phyloP scores from a whole-genome alignment of 2,797 vertebrate genomes.

The Tenualosa ilisha region DNA sequence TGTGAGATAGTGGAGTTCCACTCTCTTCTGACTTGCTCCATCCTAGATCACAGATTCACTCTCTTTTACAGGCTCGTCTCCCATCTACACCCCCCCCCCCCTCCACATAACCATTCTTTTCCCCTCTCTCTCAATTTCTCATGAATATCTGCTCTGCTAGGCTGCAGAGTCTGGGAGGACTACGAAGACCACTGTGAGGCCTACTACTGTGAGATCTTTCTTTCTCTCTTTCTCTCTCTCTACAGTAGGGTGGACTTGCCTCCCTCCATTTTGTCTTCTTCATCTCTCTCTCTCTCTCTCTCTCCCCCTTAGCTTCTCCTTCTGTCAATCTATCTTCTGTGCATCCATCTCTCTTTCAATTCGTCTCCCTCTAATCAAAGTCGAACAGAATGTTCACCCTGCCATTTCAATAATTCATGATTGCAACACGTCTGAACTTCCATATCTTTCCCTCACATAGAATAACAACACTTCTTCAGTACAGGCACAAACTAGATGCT shows the following conservation, averaged over 20 bases:
- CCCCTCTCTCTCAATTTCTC: slow-evolving; percentile 19
- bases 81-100: slow-evolving; percentile 31
- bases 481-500: slow-evolving; percentile 46
- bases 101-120: not conserved
- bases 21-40: slow-evolving; percentile 2
- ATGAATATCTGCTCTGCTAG: not conserved
- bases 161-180: not conserved
- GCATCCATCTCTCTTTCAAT: slow-evolving; percentile 72
- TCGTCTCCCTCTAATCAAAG: slow-evolving; percentile 77
- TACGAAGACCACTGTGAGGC: not conserved
- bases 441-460: not conserved
- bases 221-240: slow-evolving; percentile 28
- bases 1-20: not conserved
- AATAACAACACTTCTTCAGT: not conserved
- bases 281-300: slow-evolving; percentile 24
- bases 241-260: not conserved
- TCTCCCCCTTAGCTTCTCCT: slow-evolving; percentile 25
- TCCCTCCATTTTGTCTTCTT: not conserved
- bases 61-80: not conserved
- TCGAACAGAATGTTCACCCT: slow-evolving; percentile 76
- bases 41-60: not conserved
- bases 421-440: slow-evolving; percentile 68
- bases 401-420: slow-evolving; percentile 79
- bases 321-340: slow-evolving; percentile 60
- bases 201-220: slow-evolving; percentile 23